Evolutionary conservation across 2,797 vertebrate genomes (phyloP), one percentile per base, ranked within the genome.

Genomic region (Ataeniobius toweri): DNA sequence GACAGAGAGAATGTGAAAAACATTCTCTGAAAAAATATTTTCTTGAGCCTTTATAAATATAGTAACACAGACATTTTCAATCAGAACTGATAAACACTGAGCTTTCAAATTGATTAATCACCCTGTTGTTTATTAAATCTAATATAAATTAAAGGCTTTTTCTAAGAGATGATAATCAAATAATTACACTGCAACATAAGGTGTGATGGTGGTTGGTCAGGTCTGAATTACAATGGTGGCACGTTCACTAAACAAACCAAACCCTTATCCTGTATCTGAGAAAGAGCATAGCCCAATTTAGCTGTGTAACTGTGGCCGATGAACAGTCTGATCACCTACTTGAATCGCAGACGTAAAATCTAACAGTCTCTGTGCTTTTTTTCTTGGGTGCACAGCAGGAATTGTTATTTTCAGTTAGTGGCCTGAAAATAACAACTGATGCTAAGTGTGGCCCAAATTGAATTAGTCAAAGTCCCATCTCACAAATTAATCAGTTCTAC

Each of bases 401-500:
- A 85, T 83, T 80, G 79, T 85, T 85, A 59, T 75, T 78, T 83
- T 93, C 75, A 84, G 85, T 91, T 89, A 85, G 74, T 87, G 74
- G 76, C 84, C 75, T 85, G 80, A 89, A 90, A 89, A 31, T 31
- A 31, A 31, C 1, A 31, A 91, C 87, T 80, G 75, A 83, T 83
- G 79, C 77, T 83, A 88, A 92, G 86, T 81, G 77, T 80, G 84
- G 81, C 86, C 91, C 82, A 90, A 93, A 94, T 93, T 93, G 86
- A 95, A 94, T 96, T 94, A 93, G 91, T 88, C 89, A 91, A 93
- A 93, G 86, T 90, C 80, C 85, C 80, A 67, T 92, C 88, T 92
- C 85, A 93, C 91, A 93, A 93, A 93, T 93, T 94, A 93, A 95
- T 95, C 92, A 95, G 93, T 94, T 93, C 92, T 86, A 92, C 91